These are phyloP conservation scores for Trissolcus brochymenae DNA, from an alignment of 2,888 invertebrate genomes.

Conservation along the genomic window DNA sequence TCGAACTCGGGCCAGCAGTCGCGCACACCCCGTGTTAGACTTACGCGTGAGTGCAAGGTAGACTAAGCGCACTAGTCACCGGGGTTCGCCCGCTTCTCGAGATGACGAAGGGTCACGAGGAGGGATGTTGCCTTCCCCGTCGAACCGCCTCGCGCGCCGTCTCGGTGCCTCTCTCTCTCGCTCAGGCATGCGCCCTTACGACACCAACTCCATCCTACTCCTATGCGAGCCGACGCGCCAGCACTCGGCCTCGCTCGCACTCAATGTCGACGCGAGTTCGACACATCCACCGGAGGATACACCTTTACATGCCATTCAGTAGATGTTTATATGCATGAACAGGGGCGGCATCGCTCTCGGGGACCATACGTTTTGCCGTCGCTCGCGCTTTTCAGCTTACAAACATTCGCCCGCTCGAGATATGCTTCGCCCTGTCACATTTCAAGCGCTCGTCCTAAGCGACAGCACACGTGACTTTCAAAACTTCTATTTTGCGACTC, in stretches of 20 bases:
- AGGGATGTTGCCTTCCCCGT: conserved; percentile 53
- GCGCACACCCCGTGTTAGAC: conserved; percentile 36
- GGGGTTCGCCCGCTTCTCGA: conserved; percentile 62
- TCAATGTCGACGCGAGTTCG: conserved; percentile 16
- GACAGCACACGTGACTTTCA: neutral
- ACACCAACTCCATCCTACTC: conserved; percentile 62
- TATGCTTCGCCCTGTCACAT: conserved; percentile 10
- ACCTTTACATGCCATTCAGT: conserved; percentile 46
- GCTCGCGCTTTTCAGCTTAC: conserved; percentile 27
- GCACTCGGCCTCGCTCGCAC: conserved; percentile 34
- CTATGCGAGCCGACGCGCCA: conserved; percentile 50
- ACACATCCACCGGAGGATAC: conserved; percentile 30
- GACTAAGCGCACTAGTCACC: conserved; percentile 66
- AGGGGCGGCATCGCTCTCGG: conserved; percentile 38
- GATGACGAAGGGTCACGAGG: conserved; percentile 57
- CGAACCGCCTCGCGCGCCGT: conserved; percentile 30
- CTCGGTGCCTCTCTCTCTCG: conserved; percentile 57
- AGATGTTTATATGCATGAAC: conserved; percentile 49
- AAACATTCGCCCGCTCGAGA: conserved; percentile 1
- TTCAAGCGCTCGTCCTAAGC: neutral
- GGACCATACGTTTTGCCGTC: conserved; percentile 22
- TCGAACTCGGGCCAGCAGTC: conserved; percentile 14
- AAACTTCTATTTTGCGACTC: neutral
- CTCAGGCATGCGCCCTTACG: conserved; percentile 63
- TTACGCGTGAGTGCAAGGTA: conserved; percentile 61